Evolutionary conservation across 2,888 invertebrate genomes (phyloP), one percentile per base, ranked within the genome.

Genomic region (Epistrophella euchroma): DNA sequence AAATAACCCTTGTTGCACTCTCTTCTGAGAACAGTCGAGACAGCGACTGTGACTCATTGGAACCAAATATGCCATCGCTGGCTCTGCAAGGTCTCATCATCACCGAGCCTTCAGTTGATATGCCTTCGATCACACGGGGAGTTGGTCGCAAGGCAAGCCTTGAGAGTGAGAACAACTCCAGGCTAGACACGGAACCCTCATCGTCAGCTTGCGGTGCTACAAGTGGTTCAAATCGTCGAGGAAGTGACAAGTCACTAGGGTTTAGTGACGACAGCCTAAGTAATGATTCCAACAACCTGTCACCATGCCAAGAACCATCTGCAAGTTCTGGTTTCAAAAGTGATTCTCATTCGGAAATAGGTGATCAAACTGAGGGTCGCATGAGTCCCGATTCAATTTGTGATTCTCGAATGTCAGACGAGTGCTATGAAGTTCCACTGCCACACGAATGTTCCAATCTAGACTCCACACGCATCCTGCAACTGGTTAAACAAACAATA

Each of bases 101-200:
- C 86, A 95, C 96, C 0, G 96, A 96, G 89, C 96, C 96, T 0
- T 94, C 95, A 0, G 96, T 95, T 78, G 95, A 95, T 86, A 94
- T 96, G 91, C 97, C 97, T 0, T 96, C 97, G 0, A 97, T 97
- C 78, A 97, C 96, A 0, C 94, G 96, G 77, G 97, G 97, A 0
- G 96, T 96, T 32, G 96, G 96, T 0, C 93, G 95, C 55, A 95
- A 95, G 88, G 94, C 95, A 4, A 95, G 95, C 72, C 94, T 95
- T 60, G 96, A 96, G 87, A 94, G 93, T 1, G 95, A 95, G 40
- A 89, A 88, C 73, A 32, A 89, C 79, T 52, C 90, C 77, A 76
- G 88, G 60, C 40, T 87, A 9, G 88, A 88, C 19, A 85, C 88
- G 4, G 88, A 88, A 40, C 78, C 81, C 11, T 72, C 79, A 17